These are phyloP conservation scores for Oppia nitens DNA, from an alignment of 1,140 invertebrate genomes.

Conservation along the genomic window DNA sequence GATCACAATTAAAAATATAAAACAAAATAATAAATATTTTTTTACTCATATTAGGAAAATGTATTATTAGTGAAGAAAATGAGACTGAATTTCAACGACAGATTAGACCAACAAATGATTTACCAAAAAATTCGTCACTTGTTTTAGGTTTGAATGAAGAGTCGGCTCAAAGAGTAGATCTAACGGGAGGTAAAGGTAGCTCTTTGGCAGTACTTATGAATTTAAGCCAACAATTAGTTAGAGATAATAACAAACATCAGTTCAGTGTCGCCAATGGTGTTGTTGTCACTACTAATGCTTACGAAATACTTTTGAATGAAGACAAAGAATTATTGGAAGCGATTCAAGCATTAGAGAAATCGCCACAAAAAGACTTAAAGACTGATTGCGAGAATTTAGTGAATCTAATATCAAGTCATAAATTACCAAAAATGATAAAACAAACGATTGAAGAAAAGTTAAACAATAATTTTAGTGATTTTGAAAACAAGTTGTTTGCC, in stretches of 20 bases:
- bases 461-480: neutral
- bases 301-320: conserved; percentile 2
- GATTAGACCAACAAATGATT: neutral
- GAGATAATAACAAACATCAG: neutral
- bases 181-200: conserved; percentile 53
- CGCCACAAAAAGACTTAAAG: neutral
- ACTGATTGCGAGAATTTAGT: neutral
- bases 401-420: neutral
- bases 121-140: neutral
- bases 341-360: neutral
- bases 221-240: conserved; percentile 9
- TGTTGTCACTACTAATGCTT: conserved; percentile 39
- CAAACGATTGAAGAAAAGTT: neutral
- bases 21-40: too few relatives aligned
- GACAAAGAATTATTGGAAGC: conserved; percentile 2
- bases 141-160: conserved; percentile 2
- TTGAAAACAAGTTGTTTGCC: conserved; percentile 27
- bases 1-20: too few relatives aligned
- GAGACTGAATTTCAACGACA: neutral
- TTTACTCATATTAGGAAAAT: neutral
- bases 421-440: neutral
- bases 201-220: conserved; percentile 42
- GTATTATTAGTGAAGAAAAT: conserved; percentile 3
- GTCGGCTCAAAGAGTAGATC: conserved; percentile 4
- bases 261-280: conserved; percentile 37